Percentiles rank a stretch among this genome's conserved stretches.
phyloP scores from a whole-genome alignment of 1,140 invertebrate genomes.

The Thereuonema tuberculata region DNA sequence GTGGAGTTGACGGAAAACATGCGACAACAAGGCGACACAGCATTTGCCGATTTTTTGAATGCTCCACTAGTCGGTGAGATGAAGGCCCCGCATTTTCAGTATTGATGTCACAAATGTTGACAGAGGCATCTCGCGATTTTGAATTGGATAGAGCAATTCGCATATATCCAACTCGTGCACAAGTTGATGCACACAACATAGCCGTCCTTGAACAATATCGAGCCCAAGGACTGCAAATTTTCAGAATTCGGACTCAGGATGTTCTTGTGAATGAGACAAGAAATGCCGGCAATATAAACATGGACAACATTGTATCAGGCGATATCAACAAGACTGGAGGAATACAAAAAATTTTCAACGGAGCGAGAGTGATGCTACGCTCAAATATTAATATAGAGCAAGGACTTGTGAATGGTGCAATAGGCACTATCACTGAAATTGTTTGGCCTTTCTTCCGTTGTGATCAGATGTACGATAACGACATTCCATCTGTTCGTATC shows the following conservation, averaged over 20 bases:
- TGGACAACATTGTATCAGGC: constrained; percentile 6
- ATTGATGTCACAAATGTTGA: too few species aligned
- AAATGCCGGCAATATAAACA: constrained; percentile 8
- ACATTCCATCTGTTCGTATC: constrained; percentile 14
- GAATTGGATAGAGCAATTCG: too few species aligned
- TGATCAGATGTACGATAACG: constrained; percentile 7
- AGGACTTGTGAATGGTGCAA: constrained; percentile 16
- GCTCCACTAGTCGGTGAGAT: too few species aligned
- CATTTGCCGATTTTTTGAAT: too few species aligned
- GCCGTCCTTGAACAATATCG: not conserved
- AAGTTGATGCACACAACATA: not conserved
- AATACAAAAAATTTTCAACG: constrained; percentile 12
- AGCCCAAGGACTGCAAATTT: not conserved
- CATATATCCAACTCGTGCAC: not conserved
- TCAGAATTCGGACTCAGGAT: not conserved
- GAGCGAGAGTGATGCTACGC: constrained; percentile 17
- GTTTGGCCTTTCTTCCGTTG: constrained; percentile 12
- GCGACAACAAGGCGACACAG: too few species aligned
- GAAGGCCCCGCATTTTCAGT: too few species aligned
- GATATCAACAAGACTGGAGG: constrained; percentile 16
- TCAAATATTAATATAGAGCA: constrained; percentile 10
- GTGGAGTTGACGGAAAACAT: too few species aligned
- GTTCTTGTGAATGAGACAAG: constrained; percentile 5
- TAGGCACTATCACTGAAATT: constrained; percentile 15
- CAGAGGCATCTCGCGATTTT: too few species aligned